These are phyloP conservation scores for Eucriotettix oculatus DNA, from an alignment of 2,888 invertebrate genomes.

Conservation along the genomic window DNA sequence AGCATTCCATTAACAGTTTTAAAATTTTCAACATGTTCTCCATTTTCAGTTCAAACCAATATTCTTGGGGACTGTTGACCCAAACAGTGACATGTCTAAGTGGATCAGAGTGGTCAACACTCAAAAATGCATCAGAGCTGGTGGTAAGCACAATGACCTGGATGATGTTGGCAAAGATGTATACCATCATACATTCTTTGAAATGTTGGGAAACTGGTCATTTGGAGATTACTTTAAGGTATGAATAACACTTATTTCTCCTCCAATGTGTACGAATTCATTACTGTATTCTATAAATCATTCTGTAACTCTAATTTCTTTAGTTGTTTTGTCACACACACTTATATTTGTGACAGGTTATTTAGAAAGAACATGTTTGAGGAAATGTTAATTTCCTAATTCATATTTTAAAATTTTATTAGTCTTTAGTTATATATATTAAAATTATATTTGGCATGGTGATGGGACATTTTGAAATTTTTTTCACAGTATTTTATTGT, in stretches of 20 bases:
- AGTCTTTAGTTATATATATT: too few relatives aligned
- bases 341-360: too few relatives aligned
- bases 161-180: conserved; percentile 99
- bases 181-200: conserved; percentile 99
- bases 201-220: conserved; percentile 99
- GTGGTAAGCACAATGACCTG: conserved; percentile 98
- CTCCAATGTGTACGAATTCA: neutral
- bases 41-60: conserved; percentile 80
- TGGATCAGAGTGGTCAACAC: conserved; percentile 81
- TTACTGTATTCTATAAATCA: too few relatives aligned
- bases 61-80: conserved; percentile 90
- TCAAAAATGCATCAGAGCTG: conserved; percentile 98
- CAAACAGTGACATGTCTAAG: conserved; percentile 88
- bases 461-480: too few relatives aligned
- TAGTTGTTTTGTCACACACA: too few relatives aligned
- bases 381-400: too few relatives aligned
- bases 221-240: conserved; percentile 99
- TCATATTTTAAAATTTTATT: too few relatives aligned
- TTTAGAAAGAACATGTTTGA: too few relatives aligned
- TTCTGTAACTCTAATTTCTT: too few relatives aligned
- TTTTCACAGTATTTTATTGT: too few relatives aligned
- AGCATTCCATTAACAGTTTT: neutral
- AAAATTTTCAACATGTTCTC: neutral
- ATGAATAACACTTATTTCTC: conserved; percentile 3
- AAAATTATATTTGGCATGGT: too few relatives aligned